Evolutionary conservation across 2,888 invertebrate genomes (phyloP).

Genomic region (Pinctada fucata): DNA sequence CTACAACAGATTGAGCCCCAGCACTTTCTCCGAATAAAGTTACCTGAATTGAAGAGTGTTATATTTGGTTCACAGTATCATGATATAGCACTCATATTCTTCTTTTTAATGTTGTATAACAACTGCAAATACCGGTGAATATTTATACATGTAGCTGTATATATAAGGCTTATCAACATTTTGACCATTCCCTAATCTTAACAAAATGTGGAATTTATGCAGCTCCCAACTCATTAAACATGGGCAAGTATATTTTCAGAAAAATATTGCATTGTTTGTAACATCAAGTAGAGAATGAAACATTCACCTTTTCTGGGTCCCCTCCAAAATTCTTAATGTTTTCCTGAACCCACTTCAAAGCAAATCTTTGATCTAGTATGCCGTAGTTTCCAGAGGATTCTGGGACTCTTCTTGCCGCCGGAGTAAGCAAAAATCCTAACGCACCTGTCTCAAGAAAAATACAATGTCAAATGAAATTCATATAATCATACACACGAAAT

Average conservation of each 20-base stretch:
- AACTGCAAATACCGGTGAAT: too few species aligned
- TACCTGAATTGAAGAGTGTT: conserved; percentile 36
- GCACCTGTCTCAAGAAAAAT: conserved; percentile 44
- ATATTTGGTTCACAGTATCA: too few species aligned
- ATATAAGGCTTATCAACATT: too few species aligned
- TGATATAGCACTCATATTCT: too few species aligned
- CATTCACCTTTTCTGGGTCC: conserved; percentile 42
- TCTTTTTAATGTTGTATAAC: too few species aligned
- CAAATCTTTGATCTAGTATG: conserved; percentile 55
- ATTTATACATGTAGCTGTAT: too few species aligned
- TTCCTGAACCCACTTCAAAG: conserved; percentile 50
- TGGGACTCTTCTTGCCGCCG: conserved; percentile 28
- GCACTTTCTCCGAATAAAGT: conserved; percentile 57
- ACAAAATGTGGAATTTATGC: too few species aligned
- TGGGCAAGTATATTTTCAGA: too few species aligned
- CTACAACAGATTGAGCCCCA: conserved; percentile 53
- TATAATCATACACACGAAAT: too few species aligned
- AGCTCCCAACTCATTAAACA: too few species aligned
- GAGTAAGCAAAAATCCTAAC: conserved; percentile 52
- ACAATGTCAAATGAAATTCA: neutral
- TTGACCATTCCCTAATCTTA: too few species aligned
- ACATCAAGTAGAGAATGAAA: neutral
- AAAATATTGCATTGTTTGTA: neutral
- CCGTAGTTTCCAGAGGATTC: conserved; percentile 55
- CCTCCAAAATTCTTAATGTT: conserved; percentile 50